These are phyloP conservation scores for Malthinus flaveolus DNA, from an alignment of 2,888 invertebrate species.

Conservation along the genomic window DNA sequence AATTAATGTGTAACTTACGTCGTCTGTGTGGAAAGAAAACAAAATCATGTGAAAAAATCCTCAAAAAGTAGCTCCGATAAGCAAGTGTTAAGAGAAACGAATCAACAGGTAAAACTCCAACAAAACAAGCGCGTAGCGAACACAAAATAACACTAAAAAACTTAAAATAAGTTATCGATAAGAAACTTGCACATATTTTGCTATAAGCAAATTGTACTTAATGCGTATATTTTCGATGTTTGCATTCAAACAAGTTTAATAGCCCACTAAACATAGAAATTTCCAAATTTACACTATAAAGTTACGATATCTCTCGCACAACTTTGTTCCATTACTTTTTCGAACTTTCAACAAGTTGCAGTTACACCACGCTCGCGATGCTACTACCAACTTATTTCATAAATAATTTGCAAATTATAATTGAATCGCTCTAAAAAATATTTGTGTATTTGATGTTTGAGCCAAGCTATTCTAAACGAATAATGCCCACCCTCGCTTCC, in stretches of 20 bases:
- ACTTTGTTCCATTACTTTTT: neutral
- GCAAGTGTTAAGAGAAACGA: slow-evolving; percentile 4
- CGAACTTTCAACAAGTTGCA: neutral
- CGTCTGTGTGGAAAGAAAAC: too few species aligned
- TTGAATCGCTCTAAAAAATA: slow-evolving; percentile 26
- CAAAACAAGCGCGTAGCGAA: slow-evolving; percentile 14
- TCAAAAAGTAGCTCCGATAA: neutral
- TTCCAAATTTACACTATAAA: slow-evolving; percentile 28
- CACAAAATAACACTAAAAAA: slow-evolving; percentile 11
- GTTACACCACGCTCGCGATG: neutral
- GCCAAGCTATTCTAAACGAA: slow-evolving; percentile 49
- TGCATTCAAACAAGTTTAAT: slow-evolving; percentile 30
- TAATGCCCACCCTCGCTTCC: slow-evolving; percentile 52
- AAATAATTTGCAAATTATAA: slow-evolving; percentile 21
- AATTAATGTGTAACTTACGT: too few species aligned
- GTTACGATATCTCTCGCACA: slow-evolving; percentile 21
- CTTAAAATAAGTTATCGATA: slow-evolving; percentile 13
- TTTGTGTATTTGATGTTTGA: slow-evolving; percentile 23
- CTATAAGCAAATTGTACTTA: slow-evolving; percentile 16
- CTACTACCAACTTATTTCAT: slow-evolving; percentile 7
- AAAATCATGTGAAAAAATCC: neutral
- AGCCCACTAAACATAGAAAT: slow-evolving; percentile 34
- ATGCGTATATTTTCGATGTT: slow-evolving; percentile 27
- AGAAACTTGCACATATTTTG: slow-evolving; percentile 20
- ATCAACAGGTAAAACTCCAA: slow-evolving; percentile 29